Conservation (phyloP, 2,797 vertebrate species). For the Acanthurus tractus region DNA sequence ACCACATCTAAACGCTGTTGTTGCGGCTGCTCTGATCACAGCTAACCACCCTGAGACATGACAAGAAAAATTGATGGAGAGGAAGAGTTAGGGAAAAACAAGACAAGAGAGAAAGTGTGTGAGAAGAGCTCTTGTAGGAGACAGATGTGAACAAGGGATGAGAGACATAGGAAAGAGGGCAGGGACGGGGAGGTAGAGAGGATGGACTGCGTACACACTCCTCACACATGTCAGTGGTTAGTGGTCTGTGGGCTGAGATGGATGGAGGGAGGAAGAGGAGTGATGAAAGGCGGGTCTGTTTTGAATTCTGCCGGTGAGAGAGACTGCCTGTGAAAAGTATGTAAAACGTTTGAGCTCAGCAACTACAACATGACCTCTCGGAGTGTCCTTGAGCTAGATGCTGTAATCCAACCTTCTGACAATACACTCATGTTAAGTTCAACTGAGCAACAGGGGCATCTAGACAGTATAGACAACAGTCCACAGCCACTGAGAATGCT, state of each 20-base stretch:
- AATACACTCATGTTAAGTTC: constrained; percentile 6
- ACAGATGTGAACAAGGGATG: constrained; percentile 63
- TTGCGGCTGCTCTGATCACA: constrained; percentile 55
- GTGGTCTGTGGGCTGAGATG: constrained; percentile 75
- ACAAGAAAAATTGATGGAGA: constrained; percentile 42
- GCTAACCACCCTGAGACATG: constrained; percentile 51
- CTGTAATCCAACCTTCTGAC: constrained; percentile 35
- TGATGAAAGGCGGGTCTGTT: constrained; percentile 80
- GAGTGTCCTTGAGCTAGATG: constrained; percentile 3
- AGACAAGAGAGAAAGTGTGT: constrained; percentile 55
- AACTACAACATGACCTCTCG: constrained; percentile 11
- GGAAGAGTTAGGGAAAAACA: constrained; percentile 18
- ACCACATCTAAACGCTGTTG: constrained; percentile 72
- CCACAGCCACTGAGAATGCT: neutral
- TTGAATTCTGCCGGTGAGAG: constrained; percentile 76
- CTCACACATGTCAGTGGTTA: constrained; percentile 87
- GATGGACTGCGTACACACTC: constrained; percentile 72
- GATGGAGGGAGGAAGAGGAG: constrained; percentile 59
- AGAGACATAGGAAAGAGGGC: constrained; percentile 39
- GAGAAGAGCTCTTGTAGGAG: constrained; percentile 28
- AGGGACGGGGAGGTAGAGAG: constrained; percentile 28
- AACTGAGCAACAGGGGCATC: constrained; percentile 10
- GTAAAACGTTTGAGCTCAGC: constrained; percentile 31
- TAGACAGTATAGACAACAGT: neutral
- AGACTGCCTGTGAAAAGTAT: constrained; percentile 39